Evolutionary conservation across 2,888 invertebrate species (phyloP), one percentile per base, ranked within the genome.

Genomic region (Drosophila buzzatii): DNA sequence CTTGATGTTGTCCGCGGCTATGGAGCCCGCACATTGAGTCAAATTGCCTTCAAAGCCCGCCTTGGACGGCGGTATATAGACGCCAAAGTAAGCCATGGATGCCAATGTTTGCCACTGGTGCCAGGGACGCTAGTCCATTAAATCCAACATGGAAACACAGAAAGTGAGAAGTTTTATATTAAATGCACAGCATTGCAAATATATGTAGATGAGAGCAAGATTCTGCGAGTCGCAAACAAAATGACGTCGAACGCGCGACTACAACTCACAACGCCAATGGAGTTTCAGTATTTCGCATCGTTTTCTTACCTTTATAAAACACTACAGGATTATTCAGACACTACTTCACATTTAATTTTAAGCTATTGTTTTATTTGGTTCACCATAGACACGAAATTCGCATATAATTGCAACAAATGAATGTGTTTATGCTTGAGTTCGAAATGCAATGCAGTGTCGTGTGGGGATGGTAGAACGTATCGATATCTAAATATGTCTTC

Each of bases 61-160:
- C 49, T 82, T 89, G 4, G 80, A 83, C 6, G 87, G 74, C 56
- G 86, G 81, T 64, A 86, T 79, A 53, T 75, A 79, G 60, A 86
- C 72, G 37, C 69, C 86, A 41, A 79, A 86, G 59, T 62, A 86
- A 59, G 79, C 66, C 90, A 86, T 89, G 45, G 42, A 4, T 51
- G 23, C 8, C 35, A 18, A 27, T 18, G n/a, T 1, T 10, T 16
- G 7, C 20, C 55, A 41, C 27, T 55, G 55, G n/a, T 31, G 31
- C n/a, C 45, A 44, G 37, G 16, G 14, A 44, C 18, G 33, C 59
- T 70, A 39, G 37, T 6, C 5, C 27, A 27, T 27, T 18, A 12
- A 23, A 18, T 5, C 18, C 52, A 20, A 52, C 33, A 52, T 35
- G 52, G 9, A 53, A 35, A n/a, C 12, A 39, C 18, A 39, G 44